phyloP scores from a whole-genome alignment of 2,888 invertebrate species.

The Melinaea marsaeus region DNA sequence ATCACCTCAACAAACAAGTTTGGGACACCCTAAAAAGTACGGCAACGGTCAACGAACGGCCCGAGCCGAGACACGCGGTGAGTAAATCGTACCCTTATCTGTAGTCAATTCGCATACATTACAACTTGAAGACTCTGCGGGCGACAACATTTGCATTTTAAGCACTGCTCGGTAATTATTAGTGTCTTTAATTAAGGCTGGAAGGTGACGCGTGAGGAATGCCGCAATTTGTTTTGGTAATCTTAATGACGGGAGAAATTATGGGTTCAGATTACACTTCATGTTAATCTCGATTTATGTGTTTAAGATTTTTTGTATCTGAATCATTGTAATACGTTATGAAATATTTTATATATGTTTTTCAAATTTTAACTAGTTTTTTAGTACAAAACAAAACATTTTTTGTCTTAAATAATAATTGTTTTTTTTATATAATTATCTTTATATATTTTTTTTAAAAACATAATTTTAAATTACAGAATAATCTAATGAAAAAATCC shows the following conservation, averaged over 20 bases:
- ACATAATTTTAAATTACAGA: no score
- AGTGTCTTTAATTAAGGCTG: conserved; percentile 51
- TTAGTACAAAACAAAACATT: no score
- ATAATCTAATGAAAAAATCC: no score
- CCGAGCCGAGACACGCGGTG: conserved; percentile 51
- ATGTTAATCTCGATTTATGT: conserved; percentile 14
- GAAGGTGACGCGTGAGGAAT: conserved; percentile 56
- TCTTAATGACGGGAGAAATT: conserved; percentile 54
- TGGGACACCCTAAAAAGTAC: conserved; percentile 26
- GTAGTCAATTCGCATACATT: conserved; percentile 59
- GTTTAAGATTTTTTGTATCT: conserved; percentile 13
- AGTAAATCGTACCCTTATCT: conserved; percentile 71
- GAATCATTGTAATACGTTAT: background rate
- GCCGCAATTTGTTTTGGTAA: conserved; percentile 69
- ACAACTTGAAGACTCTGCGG: conserved; percentile 49
- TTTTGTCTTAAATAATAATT: no score
- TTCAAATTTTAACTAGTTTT: no score
- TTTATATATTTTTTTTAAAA: no score
- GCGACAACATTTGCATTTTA: conserved; percentile 75
- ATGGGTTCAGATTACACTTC: conserved; percentile 32
- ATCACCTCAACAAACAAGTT: conserved; percentile 26
- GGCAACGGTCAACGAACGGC: conserved; percentile 54
- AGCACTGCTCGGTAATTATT: conserved; percentile 67
- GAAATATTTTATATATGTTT: background rate
- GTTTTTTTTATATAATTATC: no score